A percentile compares a stretch with the other conserved stretches of the same genome.
phyloP scores from a whole-genome alignment of 2,797 vertebrate species.

The Pseudochromis fuscus region DNA sequence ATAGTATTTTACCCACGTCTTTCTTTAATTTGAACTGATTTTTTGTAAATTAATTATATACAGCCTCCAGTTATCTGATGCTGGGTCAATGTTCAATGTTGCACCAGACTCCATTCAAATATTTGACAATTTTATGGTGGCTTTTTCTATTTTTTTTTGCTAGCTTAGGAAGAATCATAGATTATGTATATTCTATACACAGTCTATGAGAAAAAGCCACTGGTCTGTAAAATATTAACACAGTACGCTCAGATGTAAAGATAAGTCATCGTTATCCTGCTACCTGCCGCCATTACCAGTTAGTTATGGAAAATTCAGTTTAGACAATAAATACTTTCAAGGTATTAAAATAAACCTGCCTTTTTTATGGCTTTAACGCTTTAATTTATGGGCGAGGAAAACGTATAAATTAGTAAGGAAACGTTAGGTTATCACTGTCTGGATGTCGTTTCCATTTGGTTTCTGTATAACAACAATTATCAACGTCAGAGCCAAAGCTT shows the following conservation, averaged over 20 bases:
- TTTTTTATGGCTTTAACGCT: neutral
- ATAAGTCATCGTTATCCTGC: neutral
- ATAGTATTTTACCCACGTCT: accelerated
- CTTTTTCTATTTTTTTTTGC: too few relatives aligned
- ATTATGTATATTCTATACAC: too few relatives aligned
- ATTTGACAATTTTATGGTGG: neutral
- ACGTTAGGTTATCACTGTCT: neutral
- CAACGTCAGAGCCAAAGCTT: accelerated
- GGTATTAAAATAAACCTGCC: neutral
- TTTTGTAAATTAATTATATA: too few relatives aligned
- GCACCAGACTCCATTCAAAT: slow-evolving; percentile 14
- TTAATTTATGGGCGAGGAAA: neutral
- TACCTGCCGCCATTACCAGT: neutral
- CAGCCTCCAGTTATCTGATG: neutral
- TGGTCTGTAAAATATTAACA: neutral
- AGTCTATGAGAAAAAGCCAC: neutral
- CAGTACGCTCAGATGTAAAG: neutral
- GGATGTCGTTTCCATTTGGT: neutral
- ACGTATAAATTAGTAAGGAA: neutral
- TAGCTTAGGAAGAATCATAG: too few relatives aligned
- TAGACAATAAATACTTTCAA: slow-evolving; percentile 5
- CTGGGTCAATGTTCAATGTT: neutral
- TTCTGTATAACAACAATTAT: neutral
- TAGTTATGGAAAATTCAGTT: neutral
- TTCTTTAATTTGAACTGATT: too few relatives aligned